Evolutionary conservation across 2,797 vertebrate genomes (phyloP), one percentile per base, ranked within the genome.

Genomic region (Lates japonicus): DNA sequence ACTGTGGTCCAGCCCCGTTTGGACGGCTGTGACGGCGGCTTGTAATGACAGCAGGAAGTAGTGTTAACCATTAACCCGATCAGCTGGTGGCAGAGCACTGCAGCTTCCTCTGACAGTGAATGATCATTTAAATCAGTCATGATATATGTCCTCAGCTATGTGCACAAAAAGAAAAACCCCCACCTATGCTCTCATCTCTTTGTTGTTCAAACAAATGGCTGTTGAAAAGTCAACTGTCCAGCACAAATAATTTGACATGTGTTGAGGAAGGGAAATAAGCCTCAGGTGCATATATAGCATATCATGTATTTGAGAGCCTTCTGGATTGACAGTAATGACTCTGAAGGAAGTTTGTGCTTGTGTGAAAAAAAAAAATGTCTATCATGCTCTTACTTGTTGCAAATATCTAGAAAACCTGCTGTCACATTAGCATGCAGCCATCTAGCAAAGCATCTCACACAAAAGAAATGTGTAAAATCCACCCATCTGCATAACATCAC

Each of bases 311-410:
- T 83, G 46, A 83, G 78, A 78, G 78, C 78, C 58, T 74, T 62
- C 69, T 61, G 62, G 84, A 91, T 80, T 90, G 87, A 90, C 90
- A 92, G 83, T 90, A 93, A 93, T 92, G 85, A 90, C 84, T 91
- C 87, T 93, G 88, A 93, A 86, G 80, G 82, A 91, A 91, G 87
- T 90, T 85, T 82, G 70, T 84, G 86, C 78, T 70, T 69, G 73
- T 78, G 75, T 64, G 54, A 68, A 37, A 67, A 42, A 63, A 73
- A 72, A 74, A 74, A 83, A 59, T 3, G 73, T 86, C 85, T 70
- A 70, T 84, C 74, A 75, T 57, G 37, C 78, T 80, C 64, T 85
- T 87, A 90, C 81, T 79, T 89, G 84, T 87, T 86, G 90, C 84
- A 91, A 86, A 89, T 78, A 86, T 74, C 72, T 48, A 52, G 72